Conservation (phyloP, 2,113 vertebrate species). For the Hippocampus comes region DNA sequence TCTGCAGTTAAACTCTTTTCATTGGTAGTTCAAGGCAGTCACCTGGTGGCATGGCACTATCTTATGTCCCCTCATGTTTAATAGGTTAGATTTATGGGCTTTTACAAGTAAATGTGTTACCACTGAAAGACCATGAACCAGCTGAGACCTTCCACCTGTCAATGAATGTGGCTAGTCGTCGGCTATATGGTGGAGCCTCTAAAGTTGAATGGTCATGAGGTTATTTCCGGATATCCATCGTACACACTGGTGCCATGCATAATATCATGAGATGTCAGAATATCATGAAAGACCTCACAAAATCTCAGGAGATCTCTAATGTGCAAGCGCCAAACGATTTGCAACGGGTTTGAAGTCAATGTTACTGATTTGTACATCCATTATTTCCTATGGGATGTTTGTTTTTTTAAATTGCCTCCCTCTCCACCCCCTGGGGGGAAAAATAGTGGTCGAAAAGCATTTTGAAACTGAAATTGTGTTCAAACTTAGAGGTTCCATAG, state of each 20-base stretch:
- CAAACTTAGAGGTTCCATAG: neutral
- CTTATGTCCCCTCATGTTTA: slow-evolving; percentile 35
- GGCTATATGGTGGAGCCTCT: too few relatives aligned
- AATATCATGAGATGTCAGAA: neutral
- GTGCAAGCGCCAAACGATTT: neutral
- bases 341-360: neutral
- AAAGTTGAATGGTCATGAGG: neutral
- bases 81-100: slow-evolving; percentile 47
- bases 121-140: slow-evolving; percentile 18
- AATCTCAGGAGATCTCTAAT: neutral
- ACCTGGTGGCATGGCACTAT: slow-evolving; percentile 28
- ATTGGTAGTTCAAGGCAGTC: slow-evolving; percentile 25
- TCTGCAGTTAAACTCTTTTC: slow-evolving; percentile 27
- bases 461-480: neutral
- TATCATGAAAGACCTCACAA: neutral
- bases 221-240: neutral
- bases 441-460: neutral
- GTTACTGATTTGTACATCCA: neutral
- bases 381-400: neutral
- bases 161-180: too few relatives aligned
- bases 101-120: slow-evolving; percentile 35
- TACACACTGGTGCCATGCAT: neutral
- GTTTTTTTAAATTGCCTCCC: too few relatives aligned
- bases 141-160: neutral
- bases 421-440: too few relatives aligned